Evolutionary conservation across 2,797 vertebrate species (phyloP), one percentile per base, ranked within the genome.

Genomic region (Anisognathus igniventris): DNA sequence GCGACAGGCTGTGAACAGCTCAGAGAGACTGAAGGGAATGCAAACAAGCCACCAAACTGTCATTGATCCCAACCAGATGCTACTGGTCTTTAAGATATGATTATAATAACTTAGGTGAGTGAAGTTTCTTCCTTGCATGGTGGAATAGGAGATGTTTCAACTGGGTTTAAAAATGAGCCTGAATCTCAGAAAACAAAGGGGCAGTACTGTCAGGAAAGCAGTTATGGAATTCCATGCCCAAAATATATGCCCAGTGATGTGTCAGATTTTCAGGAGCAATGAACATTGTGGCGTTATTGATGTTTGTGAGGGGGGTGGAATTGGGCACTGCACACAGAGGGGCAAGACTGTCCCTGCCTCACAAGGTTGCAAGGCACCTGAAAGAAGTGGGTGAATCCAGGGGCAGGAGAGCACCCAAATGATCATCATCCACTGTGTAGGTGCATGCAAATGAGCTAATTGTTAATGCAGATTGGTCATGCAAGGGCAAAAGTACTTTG

Each of bases 281-380:
- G 10, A 87, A 42, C 68, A 44, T 13, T 0, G 1, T 64, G 71
- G n/a, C 35, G 24, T 60, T 53, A 44, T 20, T 56, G 10, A 58
- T 37, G 71, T 61, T 66, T 39, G 39, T 65, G 42, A 44, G 35
- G 40, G 58, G 44, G 23, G n/a, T 17, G 30, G 61, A 11, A 48
- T 2, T 0, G 7, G 35, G 19, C 30, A 14, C 42, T 0, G 0
- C 30, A 8, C 14, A 4, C 14, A 42, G 18, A 0, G 0, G 21
- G 20, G 21, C 19, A 28, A 12, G 53, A 18, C 2, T 1, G 44
- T 37, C 45, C 33, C n/a, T 10, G 64, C 53, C 53, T 44, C 0
- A 0, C 24, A 27, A 42, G 40, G 40, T 18, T 42, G 40, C 40
- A 18, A 37, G 27, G 3, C 24, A 53, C 47, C 31, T 56, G 37